Base-by-base conservation (phyloP, 2,113 vertebrate species). In the Caracal caracal region DNA sequence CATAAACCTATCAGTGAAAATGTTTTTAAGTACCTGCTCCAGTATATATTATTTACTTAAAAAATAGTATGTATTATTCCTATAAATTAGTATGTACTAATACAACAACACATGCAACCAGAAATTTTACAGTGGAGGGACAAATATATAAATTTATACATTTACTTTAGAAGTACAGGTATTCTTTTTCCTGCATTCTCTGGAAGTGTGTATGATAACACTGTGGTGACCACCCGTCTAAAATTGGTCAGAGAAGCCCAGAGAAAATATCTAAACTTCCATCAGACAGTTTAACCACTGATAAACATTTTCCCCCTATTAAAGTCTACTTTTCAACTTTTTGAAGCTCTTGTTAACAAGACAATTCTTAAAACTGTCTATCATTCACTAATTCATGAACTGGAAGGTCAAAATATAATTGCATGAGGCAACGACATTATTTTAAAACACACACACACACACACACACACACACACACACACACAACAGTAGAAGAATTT, bases 11-110 rank as follows among this genome's bases (percentile, higher is more conserved):
- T 35, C 49, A 63, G 4, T 83, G 70, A 96, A 95, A 92, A 94
- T 1, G 49, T 71, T 92, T 92, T 89, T 30, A 92, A 93, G 40
- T n/a, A 80, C 7, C 6, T 47, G 47, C 8, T 33, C 28, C 10
- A 93, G 28, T 61, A 90, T 4, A 33, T 10, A 73, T n/a, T 83
- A 81, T 94, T 97, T 84, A 91, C 49, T 91, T 93, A 88, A 8
- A 91, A 96, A 63, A 16, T 76, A 30, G 68, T 87, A 71, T 59
- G 33, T 37, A 94, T 6, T 12, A 53, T n/a, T 13, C 33, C 10
- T n/a, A 65, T 20, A 87, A 92, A 70, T 10, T 61, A 49, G 37
- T 70, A 37, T 88, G 51, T 35, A 92, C 78, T 66, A 40, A 53
- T 47, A 76, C 11, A 91, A 79, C 65, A 30, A 90, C 35, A 92